These are phyloP conservation scores for Cistogaster globosa DNA, from an alignment of 2,888 invertebrate genomes.

Conservation along the genomic window DNA sequence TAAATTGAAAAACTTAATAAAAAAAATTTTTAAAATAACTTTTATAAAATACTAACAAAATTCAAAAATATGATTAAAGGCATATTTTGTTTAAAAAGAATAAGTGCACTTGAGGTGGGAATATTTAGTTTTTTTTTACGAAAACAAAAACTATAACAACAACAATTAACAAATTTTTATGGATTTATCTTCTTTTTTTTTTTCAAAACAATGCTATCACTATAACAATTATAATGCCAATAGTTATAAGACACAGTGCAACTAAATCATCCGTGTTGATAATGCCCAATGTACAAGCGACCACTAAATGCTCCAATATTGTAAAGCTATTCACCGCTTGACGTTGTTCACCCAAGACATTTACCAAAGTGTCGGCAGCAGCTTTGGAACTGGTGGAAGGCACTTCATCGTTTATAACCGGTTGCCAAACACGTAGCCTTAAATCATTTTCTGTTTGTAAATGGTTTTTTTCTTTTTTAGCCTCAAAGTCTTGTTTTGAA, in stretches of 20 bases:
- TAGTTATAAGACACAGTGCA: slow-evolving; percentile 89
- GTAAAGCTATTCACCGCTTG: slow-evolving; percentile 77
- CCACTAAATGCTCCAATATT: slow-evolving; percentile 85
- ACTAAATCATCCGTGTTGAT: slow-evolving; percentile 88
- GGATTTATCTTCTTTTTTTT: not conserved
- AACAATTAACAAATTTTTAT: slow-evolving; percentile 61
- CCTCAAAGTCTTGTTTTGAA: not conserved
- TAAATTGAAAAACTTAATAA: not conserved
- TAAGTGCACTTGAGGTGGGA: slow-evolving; percentile 65
- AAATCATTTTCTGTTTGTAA: not conserved
- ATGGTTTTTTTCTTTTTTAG: not conserved
- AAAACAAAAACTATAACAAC: slow-evolving; percentile 32
- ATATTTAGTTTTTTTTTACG: slow-evolving; percentile 14
- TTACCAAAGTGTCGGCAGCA: slow-evolving; percentile 66
- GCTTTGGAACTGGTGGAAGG: slow-evolving; percentile 75
- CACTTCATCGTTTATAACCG: slow-evolving; percentile 54
- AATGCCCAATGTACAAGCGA: slow-evolving; percentile 91
- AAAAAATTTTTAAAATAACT: not conserved
- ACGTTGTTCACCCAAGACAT: slow-evolving; percentile 79
- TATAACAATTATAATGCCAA: slow-evolving; percentile 89
- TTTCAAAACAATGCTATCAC: slow-evolving; percentile 83
- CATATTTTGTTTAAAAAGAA: slow-evolving; percentile 13
- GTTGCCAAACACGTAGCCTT: slow-evolving; percentile 38
- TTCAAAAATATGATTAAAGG: not conserved
- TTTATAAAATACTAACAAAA: not conserved